Evolutionary conservation across 2,797 vertebrate genomes (phyloP).

Genomic region (Micromesistius poutassou): DNA sequence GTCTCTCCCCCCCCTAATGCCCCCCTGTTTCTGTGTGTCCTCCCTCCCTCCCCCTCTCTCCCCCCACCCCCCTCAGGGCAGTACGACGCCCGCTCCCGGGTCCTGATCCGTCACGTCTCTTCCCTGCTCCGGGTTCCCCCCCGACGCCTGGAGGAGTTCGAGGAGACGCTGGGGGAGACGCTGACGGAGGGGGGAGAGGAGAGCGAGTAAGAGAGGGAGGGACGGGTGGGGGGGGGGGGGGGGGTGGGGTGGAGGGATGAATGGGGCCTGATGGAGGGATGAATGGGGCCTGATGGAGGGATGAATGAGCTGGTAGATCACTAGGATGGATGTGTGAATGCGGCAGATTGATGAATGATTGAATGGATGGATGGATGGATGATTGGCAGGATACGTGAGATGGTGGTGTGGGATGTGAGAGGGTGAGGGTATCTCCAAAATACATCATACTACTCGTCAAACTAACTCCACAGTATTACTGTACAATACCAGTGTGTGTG

Average conservation of each 20-base stretch:
- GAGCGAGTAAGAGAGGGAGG: conserved; percentile 81
- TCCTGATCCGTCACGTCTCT: conserved; percentile 82
- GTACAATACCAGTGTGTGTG: conserved; percentile 4
- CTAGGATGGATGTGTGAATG: neutral
- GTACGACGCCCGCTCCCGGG: conserved; percentile 88
- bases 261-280: neutral
- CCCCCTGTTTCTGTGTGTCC: no score
- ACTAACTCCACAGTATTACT: no score
- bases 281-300: neutral
- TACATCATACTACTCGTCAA: no score
- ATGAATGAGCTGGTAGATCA: neutral
- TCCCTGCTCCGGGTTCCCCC: conserved; percentile 78
- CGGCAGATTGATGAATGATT: no score
- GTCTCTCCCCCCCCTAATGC: no score
- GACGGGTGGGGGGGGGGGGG: neutral
- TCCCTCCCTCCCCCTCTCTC: no score
- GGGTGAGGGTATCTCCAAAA: neutral
- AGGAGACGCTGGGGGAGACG: conserved; percentile 86
- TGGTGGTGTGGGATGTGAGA: neutral
- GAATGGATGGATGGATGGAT: neutral
- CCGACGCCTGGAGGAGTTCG: conserved; percentile 83
- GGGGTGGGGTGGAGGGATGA: neutral
- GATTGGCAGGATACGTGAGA: neutral
- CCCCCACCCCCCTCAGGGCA: conserved; percentile 65
- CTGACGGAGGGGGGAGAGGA: conserved; percentile 82